Conservation (phyloP, 2,113 vertebrate genomes). For the Pelecanoides urinatrix region DNA sequence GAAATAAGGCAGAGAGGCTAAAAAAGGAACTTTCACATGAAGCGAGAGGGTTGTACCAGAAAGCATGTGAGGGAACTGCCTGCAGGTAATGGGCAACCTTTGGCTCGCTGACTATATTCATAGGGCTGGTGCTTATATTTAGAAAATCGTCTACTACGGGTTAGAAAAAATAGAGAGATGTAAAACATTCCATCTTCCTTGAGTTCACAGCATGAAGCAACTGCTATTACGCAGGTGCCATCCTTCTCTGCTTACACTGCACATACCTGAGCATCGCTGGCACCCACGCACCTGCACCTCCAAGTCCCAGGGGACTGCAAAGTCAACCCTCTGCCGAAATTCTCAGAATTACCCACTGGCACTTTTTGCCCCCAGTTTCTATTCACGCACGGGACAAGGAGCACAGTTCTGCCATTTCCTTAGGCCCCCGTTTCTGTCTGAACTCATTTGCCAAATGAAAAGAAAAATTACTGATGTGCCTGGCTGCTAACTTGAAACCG, state of each 20-base stretch:
- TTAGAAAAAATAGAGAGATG: neutral
- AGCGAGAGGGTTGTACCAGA: neutral
- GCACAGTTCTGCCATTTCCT: neutral
- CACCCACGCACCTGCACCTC: neutral
- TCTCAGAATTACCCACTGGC: neutral
- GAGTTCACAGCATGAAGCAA: rapidly evolving
- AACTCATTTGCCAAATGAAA: neutral
- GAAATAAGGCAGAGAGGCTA: neutral
- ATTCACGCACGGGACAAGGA: neutral
- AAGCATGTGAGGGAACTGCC: neutral
- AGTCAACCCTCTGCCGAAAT: rapidly evolving
- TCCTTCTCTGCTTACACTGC: neutral
- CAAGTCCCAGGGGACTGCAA: neutral
- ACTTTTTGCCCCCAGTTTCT: neutral
- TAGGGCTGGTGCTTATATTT: neutral
- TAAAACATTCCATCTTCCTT: neutral
- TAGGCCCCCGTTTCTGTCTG: neutral
- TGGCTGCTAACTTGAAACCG: neutral
- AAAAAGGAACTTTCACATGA: neutral
- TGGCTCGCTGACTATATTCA: neutral
- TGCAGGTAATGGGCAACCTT: neutral
- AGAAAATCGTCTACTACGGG: neutral
- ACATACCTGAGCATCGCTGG: neutral
- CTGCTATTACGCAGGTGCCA: rapidly evolving
- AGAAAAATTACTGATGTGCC: neutral